Evolutionary conservation across 1,140 invertebrate species (phyloP).

Genomic region (Plectus sambesii): DNA sequence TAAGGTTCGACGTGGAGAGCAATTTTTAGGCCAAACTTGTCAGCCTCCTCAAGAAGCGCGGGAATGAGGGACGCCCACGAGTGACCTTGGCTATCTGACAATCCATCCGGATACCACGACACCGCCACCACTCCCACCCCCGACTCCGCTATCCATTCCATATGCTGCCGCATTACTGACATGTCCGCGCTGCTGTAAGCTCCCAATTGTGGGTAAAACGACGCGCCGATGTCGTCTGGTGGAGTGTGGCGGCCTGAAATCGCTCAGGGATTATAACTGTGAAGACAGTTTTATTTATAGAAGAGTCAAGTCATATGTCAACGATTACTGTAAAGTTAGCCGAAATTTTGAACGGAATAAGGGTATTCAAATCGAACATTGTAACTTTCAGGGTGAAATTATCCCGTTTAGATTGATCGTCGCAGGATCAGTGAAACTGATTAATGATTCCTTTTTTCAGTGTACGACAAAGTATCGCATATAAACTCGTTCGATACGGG

Average conservation of each 20-base stretch:
- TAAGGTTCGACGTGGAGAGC: constrained; percentile 52
- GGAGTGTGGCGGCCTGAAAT: constrained; percentile 3
- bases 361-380: too few relatives aligned
- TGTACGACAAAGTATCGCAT: too few relatives aligned
- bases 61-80: constrained; percentile 36
- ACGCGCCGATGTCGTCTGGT: constrained; percentile 48
- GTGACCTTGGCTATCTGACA: too few relatives aligned
- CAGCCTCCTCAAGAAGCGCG: constrained; percentile 37
- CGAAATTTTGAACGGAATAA: too few relatives aligned
- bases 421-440: too few relatives aligned
- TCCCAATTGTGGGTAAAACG: constrained; percentile 49
- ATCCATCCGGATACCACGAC: constrained; percentile 15
- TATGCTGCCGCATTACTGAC: constrained; percentile 45
- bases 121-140: constrained; percentile 13
- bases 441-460: too few relatives aligned
- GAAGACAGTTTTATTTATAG: too few relatives aligned
- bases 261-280: constrained; percentile 4
- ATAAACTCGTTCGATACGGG: too few relatives aligned
- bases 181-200: constrained; percentile 48
- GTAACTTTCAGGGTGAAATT: too few relatives aligned
- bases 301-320: too few relatives aligned
- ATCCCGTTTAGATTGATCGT: too few relatives aligned
- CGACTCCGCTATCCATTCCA: constrained; percentile 44
- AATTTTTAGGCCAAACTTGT: constrained; percentile 48
- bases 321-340: too few relatives aligned